Evolutionary conservation across 2,113 vertebrate genomes (phyloP).

Genomic region (Lynx canadensis): DNA sequence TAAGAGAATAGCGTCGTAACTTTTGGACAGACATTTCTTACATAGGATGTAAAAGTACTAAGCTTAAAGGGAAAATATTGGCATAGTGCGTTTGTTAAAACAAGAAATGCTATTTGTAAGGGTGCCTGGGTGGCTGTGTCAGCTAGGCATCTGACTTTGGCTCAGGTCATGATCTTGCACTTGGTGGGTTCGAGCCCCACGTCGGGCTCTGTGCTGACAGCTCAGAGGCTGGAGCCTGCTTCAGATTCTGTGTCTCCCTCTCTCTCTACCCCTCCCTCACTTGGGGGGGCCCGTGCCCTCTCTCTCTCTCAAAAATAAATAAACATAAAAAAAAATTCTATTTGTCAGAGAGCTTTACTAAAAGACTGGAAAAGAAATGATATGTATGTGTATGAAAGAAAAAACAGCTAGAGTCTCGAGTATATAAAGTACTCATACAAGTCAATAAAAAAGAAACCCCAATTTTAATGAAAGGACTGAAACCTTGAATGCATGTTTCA

Average conservation of each 20-base stretch:
- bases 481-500: constrained; percentile 6
- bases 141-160: no score
- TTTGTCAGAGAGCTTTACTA: not conserved
- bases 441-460: not conserved
- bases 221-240: no score
- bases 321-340: not conserved
- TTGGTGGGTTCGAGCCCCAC: no score
- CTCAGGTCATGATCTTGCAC: no score
- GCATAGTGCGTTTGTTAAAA: constrained; percentile 4
- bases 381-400: not conserved
- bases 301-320: no score
- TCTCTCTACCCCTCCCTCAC: no score
- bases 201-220: no score
- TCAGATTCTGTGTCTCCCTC: no score
- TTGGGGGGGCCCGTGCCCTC: no score
- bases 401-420: not conserved
- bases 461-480: not conserved
- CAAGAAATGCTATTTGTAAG: not conserved
- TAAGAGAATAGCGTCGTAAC: not conserved
- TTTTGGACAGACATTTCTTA: not conserved
- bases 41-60: not conserved
- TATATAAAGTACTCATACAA: not conserved
- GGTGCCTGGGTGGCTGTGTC: not conserved
- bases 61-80: not conserved
- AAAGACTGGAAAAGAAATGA: not conserved